Base-by-base conservation (phyloP, 2,113 vertebrate genomes). In the Climacteris rufus region DNA sequence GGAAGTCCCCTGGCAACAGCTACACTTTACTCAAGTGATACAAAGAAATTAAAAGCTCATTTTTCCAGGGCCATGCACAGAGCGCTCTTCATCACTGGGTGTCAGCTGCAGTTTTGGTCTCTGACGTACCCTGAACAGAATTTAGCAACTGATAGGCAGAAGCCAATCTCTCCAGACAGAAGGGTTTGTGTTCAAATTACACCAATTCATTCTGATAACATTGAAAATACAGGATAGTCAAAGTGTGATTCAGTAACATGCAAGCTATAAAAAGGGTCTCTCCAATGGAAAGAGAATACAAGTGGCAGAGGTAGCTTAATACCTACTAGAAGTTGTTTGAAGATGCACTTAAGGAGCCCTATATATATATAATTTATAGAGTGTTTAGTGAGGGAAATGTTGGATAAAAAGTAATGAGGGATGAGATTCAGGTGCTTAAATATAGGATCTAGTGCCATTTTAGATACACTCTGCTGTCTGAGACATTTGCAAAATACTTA, bases 141-240 rank as follows among this genome's bases (percentile, higher is more conserved):
- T 97, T 93, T 95, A 95, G 83, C 94, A 97, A 93, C 92, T 95
- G 96, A 97, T 95, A 97, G 84, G 54, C 50, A 90, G 64, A 82
- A 94, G 93, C 56, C 88, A 94, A 47, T 90, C 83, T 94, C 60
- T 1, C 13, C 5, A 6, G 42, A 56, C 70, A 91, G 45, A 88
- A 83, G 54, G 17, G 69, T 68, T 72, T 93, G 74, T 65, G 79
- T 74, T 91, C 70, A 90, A 93, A 93, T 83, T 77, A 83, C 89
- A 93, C 35, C 28, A 82, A 87, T 94, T 92, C 56, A 37, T 90
- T 89, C 83, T 65, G 93, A 97, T 95, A 97, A 95, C 86, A 37
- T 0, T 84, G 53, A 84, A 94, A 93, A 90, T 74, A 74, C 8
- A 63, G 63, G 88, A 87, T 39, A 86, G 35, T 66, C 61, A 94